Evolutionary conservation across 1,140 invertebrate genomes (phyloP).

Genomic region (Plutomurus gul): DNA sequence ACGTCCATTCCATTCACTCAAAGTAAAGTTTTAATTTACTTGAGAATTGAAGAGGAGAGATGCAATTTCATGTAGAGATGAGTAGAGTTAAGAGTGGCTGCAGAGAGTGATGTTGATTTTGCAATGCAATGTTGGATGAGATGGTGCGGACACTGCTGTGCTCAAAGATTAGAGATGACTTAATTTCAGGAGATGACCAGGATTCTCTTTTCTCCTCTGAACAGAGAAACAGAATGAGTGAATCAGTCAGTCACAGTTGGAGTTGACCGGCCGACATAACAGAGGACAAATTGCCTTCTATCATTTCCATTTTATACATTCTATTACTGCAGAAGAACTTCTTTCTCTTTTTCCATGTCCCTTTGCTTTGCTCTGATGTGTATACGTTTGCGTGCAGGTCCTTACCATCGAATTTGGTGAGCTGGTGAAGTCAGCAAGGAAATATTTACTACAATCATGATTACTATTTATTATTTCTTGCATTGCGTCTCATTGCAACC

Average conservation of each 20-base stretch:
- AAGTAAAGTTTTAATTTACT: slow-evolving; percentile 3
- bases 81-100: not conserved
- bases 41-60: not conserved
- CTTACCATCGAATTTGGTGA: too few relatives aligned
- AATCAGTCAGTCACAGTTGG: slow-evolving; percentile 46
- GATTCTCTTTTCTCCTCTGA: not conserved
- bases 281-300: slow-evolving; percentile 34
- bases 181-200: slow-evolving; percentile 42
- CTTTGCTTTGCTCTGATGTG: not conserved
- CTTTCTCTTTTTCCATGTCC: not conserved
- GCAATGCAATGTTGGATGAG: not conserved
- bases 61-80: not conserved
- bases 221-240: slow-evolving; percentile 4
- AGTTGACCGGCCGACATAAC: slow-evolving; percentile 5
- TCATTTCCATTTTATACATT: not conserved
- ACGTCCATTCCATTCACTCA: slow-evolving; percentile 3
- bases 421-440: not conserved
- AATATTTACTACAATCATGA: not conserved
- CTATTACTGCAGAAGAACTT: not conserved
- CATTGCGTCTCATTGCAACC: not conserved
- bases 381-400: not conserved
- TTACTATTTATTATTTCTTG: not conserved
- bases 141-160: not conserved
- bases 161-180: slow-evolving; percentile 38
- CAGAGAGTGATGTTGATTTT: not conserved